These are phyloP conservation scores for Tetraodon nigroviridis DNA, from an alignment of 2,113 vertebrate genomes.

Conservation along the genomic window DNA sequence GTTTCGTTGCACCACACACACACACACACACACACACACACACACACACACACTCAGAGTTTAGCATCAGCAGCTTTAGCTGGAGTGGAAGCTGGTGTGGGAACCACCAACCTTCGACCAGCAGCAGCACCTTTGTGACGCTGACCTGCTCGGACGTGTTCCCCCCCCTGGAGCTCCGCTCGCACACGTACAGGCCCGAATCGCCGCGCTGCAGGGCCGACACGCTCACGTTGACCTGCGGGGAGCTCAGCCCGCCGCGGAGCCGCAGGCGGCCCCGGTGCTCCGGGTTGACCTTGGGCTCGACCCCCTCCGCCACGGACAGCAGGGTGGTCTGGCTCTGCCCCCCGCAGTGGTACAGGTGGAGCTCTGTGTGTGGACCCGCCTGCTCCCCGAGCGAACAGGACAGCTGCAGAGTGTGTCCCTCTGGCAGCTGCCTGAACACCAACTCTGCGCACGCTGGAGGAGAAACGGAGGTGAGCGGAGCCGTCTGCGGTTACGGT, in stretches of 20 bases:
- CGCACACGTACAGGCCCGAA: conserved; percentile 61
- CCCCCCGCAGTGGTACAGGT: conserved; percentile 49
- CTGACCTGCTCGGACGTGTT: not conserved
- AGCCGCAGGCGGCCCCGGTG: conserved; percentile 43
- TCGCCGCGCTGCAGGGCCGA: conserved; percentile 33
- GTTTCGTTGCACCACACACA: conserved; percentile 32
- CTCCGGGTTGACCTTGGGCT: conserved; percentile 7
- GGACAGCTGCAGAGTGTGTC: conserved; percentile 48
- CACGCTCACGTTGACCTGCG: conserved; percentile 52
- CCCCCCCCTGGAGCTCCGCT: conserved; percentile 37
- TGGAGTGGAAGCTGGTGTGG: not conserved
- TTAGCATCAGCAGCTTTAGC: not conserved
- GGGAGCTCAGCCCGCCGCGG: conserved; percentile 9
- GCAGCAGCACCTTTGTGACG: conserved; percentile 39
- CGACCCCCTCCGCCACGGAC: conserved; percentile 17
- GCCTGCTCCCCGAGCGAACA: conserved; percentile 23
- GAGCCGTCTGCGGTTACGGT: not conserved
- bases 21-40: conserved; percentile 2
- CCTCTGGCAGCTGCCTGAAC: conserved; percentile 30
- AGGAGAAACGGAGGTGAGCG: not conserved
- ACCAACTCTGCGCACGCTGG: conserved; percentile 46
- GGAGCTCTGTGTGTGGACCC: conserved; percentile 20
- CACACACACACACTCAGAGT: not conserved
- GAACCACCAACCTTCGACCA: conserved; percentile 57
- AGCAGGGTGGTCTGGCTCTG: conserved; percentile 59